A percentile compares a stretch with the other conserved stretches of the same genome.
Evolutionary conservation across 2,888 invertebrate species (phyloP).

Genomic region (Pharmacophagus antenor): DNA sequence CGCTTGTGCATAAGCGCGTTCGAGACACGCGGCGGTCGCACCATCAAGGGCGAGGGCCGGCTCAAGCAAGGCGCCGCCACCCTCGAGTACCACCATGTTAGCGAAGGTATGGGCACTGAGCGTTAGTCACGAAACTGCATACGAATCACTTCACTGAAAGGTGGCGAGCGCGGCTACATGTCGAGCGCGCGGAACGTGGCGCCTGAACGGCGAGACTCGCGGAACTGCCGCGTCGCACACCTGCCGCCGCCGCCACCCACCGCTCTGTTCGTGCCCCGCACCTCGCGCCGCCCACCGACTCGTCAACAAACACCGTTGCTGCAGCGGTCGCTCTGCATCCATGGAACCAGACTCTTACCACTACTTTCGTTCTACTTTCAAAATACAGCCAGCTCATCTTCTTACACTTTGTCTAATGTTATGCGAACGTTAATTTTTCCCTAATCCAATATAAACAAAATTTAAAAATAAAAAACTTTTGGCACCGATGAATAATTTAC

Average conservation of each 20-base stretch:
- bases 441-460: too few species aligned
- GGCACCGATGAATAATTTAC: background rate
- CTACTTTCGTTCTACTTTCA: conserved; percentile 66
- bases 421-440: too few species aligned
- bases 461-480: background rate
- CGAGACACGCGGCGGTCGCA: conserved; percentile 85
- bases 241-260: conserved; percentile 46
- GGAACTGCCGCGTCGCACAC: conserved; percentile 66
- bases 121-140: conserved; percentile 47
- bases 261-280: conserved; percentile 51
- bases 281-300: conserved; percentile 50
- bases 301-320: conserved; percentile 74
- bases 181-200: conserved; percentile 60
- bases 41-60: conserved; percentile 87
- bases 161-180: conserved; percentile 65
- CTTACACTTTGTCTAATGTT: too few species aligned
- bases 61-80: conserved; percentile 74
- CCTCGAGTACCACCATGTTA: conserved; percentile 77
- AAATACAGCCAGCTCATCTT: conserved; percentile 10
- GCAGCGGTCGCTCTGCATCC: conserved; percentile 70
- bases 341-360: conserved; percentile 53
- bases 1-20: conserved; percentile 89
- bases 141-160: conserved; percentile 55
- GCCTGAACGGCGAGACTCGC: conserved; percentile 66
- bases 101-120: conserved; percentile 47